Percentiles rank a stretch among this genome's conserved stretches.
Conservation (phyloP, 2,797 vertebrate genomes). For the Clamator glandarius region DNA sequence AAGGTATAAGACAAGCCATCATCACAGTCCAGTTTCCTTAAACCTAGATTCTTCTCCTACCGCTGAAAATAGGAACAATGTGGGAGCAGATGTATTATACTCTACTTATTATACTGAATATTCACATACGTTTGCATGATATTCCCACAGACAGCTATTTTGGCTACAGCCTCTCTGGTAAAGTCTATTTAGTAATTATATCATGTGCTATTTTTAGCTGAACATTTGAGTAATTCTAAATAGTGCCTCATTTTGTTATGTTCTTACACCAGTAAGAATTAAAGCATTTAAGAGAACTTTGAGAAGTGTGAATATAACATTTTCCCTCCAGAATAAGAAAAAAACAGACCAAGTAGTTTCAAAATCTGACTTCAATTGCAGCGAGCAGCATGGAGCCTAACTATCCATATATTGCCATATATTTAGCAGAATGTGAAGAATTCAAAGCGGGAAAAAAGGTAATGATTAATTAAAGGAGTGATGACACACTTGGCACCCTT, state of each 20-base stretch:
- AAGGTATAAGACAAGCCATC: not conserved
- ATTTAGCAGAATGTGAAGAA: not conserved
- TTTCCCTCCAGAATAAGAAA: not conserved
- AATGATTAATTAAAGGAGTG: not conserved
- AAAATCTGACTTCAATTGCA: conserved; percentile 32
- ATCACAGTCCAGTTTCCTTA: not conserved
- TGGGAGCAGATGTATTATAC: not conserved
- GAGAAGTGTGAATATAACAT: conserved; percentile 28
- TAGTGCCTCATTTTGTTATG: not conserved
- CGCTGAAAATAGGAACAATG: not conserved
- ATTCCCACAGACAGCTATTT: not conserved
- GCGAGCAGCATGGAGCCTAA: not conserved
- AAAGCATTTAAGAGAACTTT: conserved; percentile 22
- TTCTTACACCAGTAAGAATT: not conserved
- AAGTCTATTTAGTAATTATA: not conserved
- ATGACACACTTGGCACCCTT: not conserved
- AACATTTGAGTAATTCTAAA: conserved; percentile 23
- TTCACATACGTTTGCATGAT: not conserved
- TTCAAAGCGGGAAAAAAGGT: not conserved
- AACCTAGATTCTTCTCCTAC: not conserved
- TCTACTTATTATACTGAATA: not conserved
- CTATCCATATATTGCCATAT: not conserved
- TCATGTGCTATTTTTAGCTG: not conserved
- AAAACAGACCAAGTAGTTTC: not conserved
- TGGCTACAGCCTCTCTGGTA: not conserved